phyloP scores from a whole-genome alignment of 2,888 invertebrate species.

The Agrochola litura region DNA sequence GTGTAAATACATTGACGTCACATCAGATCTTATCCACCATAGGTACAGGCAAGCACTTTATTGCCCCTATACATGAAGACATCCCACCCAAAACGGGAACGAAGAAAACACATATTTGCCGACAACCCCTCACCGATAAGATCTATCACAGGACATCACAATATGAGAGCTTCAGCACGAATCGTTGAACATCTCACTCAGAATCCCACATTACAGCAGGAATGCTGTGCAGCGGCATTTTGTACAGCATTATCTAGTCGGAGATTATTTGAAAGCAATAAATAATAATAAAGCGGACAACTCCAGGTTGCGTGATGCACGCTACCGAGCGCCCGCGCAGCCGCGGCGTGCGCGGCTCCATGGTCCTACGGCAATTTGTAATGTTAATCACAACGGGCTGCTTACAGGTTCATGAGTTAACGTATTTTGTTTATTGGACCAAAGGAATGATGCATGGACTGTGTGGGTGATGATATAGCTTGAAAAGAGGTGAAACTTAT shows the following conservation, averaged over 20 bases:
- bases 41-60: background rate
- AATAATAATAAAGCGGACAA: conserved; percentile 88
- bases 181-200: conserved; percentile 70
- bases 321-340: conserved; percentile 77
- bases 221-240: conserved; percentile 74
- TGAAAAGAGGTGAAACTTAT: no score
- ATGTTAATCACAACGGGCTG: conserved; percentile 41
- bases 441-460: no score
- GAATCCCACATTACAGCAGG: conserved; percentile 67
- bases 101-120: conserved; percentile 12
- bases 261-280: conserved; percentile 87
- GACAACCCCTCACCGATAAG: conserved; percentile 51
- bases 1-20: background rate
- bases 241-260: conserved; percentile 79
- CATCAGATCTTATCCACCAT: conserved; percentile 1
- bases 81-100: conserved; percentile 25
- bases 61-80: conserved; percentile 3
- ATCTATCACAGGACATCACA: conserved; percentile 53
- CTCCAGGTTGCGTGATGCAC: conserved; percentile 86
- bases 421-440: background rate
- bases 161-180: conserved; percentile 51
- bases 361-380: conserved; percentile 52
- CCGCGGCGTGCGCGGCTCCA: conserved; percentile 54
- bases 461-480: no score
- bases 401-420: conserved; percentile 23